phyloP scores from a whole-genome alignment of 2,113 vertebrate genomes.

The Sinocyclocheilus anophthalmus region DNA sequence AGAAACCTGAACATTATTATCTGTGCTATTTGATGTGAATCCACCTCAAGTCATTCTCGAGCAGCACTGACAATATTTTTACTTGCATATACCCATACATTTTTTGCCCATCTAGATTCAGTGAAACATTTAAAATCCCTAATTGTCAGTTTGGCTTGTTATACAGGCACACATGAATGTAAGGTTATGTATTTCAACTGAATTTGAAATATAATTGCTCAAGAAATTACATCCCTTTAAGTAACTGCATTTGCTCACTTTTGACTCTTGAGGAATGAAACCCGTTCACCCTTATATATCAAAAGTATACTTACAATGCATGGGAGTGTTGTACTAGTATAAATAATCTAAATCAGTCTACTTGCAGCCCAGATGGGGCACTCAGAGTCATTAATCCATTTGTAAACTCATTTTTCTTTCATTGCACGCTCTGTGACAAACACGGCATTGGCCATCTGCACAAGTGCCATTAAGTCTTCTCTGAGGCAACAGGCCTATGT shows the following conservation, averaged over 20 bases:
- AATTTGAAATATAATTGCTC: background rate
- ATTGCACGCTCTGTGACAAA: slow-evolving; percentile 15
- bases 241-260: background rate
- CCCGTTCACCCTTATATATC: slow-evolving; percentile 34
- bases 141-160: slow-evolving; percentile 41
- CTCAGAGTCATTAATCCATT: slow-evolving; percentile 31
- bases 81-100: slow-evolving; percentile 19
- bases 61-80: slow-evolving; percentile 47
- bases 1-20: background rate
- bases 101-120: background rate
- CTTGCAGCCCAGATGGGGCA: slow-evolving; percentile 7
- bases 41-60: slow-evolving; percentile 1
- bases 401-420: slow-evolving; percentile 20
- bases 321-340: slow-evolving; percentile 35
- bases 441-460: slow-evolving; percentile 26
- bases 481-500: background rate
- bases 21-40: slow-evolving; percentile 29
- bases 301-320: slow-evolving; percentile 9
- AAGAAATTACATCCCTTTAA: background rate
- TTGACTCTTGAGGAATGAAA: slow-evolving; percentile 25
- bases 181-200: background rate
- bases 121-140: slow-evolving; percentile 3
- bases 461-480: background rate
- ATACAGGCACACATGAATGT: slow-evolving; percentile 43
- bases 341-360: slow-evolving; percentile 7